Evolutionary conservation across 2,888 invertebrate species (phyloP), one percentile per base, ranked within the genome.

Genomic region (Synergus laeviventris): DNA sequence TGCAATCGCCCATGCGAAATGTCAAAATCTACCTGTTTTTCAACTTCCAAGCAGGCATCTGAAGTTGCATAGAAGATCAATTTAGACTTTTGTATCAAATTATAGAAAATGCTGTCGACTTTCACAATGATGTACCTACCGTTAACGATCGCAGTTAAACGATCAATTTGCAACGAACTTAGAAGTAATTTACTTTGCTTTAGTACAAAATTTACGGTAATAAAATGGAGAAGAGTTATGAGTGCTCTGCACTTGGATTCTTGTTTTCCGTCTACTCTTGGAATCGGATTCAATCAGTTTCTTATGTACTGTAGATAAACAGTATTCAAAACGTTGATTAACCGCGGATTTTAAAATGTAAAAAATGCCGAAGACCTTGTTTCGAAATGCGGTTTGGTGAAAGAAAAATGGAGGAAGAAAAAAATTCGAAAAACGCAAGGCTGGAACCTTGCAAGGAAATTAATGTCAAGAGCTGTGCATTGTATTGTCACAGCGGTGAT

Each of bases 391-490:
- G 59, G 59, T 21, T 59, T 59, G 11, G 59, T 59, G 24, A 24
- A 59, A 24, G 59, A 59, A 59, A 59, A 18, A 59, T 21, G 3
- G 56, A 16, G 49, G 49, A 18, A 49, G 49, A 49, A 24, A 59
- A 59, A 24, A 59, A 59, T 24, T 59, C 59, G 14, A 59, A 59
- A 59, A 59, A 59, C 59, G 24, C 59, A 59, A 24, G 59, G 59
- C 12, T 59, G 24, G 59, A 59, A 24, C 59, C 59, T 59, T 59
- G 59, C 59, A 59, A 24, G 59, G 59, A 59, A 59, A 59, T 59
- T 59, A 59, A 59, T 59, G 59, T 59, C 59, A 59, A 59, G 59
- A 59, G 24, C 59, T 24, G 24, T 59, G 59, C 59, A 59, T 59
- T 59, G 59, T 59, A 59, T 59, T 59, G 59, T 59, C 59, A 59